A percentile compares a stretch with the other conserved stretches of the same genome.
These are phyloP conservation scores for Palloptera scutellata DNA, from an alignment of 2,888 invertebrate species.

Conservation along the genomic window DNA sequence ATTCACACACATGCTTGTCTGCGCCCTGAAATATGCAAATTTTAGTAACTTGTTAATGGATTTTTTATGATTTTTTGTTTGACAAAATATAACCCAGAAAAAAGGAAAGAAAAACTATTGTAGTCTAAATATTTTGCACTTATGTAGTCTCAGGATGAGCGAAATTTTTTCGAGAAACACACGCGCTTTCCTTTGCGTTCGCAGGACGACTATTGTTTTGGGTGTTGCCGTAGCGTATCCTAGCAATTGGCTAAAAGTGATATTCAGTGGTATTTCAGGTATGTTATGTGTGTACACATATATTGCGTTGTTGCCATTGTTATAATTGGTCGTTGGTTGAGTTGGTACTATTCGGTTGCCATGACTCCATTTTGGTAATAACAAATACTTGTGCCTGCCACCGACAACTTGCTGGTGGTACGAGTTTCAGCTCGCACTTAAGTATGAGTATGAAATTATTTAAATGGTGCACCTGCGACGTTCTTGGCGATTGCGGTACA, in stretches of 20 bases:
- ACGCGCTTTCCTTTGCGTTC: slow-evolving; percentile 42
- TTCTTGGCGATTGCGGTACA: too few species aligned
- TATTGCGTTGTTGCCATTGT: slow-evolving; percentile 18
- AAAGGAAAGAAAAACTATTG: too few species aligned
- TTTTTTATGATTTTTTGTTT: background rate
- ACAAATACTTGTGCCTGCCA: slow-evolving; percentile 28
- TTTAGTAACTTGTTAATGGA: background rate
- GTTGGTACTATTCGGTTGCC: slow-evolving; percentile 38
- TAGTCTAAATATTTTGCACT: slow-evolving; percentile 12
- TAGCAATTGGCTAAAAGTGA: slow-evolving; percentile 50
- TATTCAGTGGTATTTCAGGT: slow-evolving; percentile 8
- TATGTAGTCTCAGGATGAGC: background rate
- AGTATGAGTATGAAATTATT: too few species aligned
- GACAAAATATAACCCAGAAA: background rate
- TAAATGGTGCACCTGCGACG: too few species aligned
- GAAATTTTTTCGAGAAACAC: slow-evolving; percentile 17
- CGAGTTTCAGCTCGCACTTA: too few species aligned
- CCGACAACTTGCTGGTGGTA: background rate
- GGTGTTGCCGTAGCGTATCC: slow-evolving; percentile 53
- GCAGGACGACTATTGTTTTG: slow-evolving; percentile 49
- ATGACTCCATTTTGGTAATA: slow-evolving; percentile 41
- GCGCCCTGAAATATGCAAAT: slow-evolving; percentile 10
- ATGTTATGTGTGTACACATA: slow-evolving; percentile 17
- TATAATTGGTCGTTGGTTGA: slow-evolving; percentile 28
- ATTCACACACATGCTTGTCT: background rate